A percentile compares a stretch with the other conserved stretches of the same genome.
Conservation (phyloP, 2,888 invertebrate species). For the Neoscelio sp. region DNA sequence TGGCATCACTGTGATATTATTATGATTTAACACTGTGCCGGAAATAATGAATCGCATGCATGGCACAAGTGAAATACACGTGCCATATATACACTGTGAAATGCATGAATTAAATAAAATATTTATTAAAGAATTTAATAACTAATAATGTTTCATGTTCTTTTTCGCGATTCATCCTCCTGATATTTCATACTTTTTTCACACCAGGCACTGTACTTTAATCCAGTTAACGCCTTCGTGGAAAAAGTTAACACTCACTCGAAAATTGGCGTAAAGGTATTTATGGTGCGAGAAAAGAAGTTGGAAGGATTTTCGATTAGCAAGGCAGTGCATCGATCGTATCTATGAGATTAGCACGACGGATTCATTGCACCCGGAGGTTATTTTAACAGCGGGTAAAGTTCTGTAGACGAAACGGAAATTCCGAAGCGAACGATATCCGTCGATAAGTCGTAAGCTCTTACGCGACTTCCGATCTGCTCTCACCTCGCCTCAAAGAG, state of each 20-base stretch:
- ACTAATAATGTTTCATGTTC: conserved; percentile 3
- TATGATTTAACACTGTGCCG: too few relatives aligned
- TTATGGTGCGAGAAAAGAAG: conserved; percentile 48
- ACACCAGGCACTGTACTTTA: conserved; percentile 19
- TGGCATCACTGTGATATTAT: too few relatives aligned
- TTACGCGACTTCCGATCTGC: conserved; percentile 60
- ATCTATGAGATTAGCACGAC: conserved; percentile 61
- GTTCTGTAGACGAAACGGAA: conserved; percentile 62
- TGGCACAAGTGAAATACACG: too few relatives aligned
- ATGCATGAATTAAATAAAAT: neutral
- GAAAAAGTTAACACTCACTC: conserved; percentile 39
- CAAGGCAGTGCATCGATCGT: conserved; percentile 53
- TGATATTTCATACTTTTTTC: conserved; percentile 21
- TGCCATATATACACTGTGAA: too few relatives aligned
- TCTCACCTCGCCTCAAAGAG: conserved; percentile 35
- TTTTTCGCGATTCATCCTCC: neutral
- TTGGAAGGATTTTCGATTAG: conserved; percentile 59
- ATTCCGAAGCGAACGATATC: conserved; percentile 65
- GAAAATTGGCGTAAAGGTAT: conserved; percentile 47
- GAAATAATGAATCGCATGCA: too few relatives aligned
- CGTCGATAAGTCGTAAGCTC: conserved; percentile 63
- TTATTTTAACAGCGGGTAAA: conserved; percentile 62
- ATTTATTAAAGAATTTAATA: neutral
- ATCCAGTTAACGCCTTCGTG: conserved; percentile 47
- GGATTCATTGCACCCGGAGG: conserved; percentile 66